Evolutionary conservation across 2,888 invertebrate genomes (phyloP).

Genomic region (Drosophila limbata): DNA sequence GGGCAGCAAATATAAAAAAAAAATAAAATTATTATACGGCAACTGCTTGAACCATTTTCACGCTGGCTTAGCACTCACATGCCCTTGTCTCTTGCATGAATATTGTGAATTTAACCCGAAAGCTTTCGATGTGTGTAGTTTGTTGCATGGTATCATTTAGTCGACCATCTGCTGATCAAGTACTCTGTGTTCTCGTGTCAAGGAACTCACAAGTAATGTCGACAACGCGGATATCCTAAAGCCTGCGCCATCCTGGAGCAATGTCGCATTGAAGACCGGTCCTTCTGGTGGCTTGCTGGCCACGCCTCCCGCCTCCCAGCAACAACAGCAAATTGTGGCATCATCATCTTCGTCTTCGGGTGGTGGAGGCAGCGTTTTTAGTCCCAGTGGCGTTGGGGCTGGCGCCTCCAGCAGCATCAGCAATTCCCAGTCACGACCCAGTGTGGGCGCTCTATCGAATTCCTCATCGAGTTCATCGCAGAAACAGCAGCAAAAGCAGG

Average conservation of each 20-base stretch:
- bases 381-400: constrained; percentile 63
- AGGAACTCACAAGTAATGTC: constrained; percentile 84
- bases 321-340: constrained; percentile 69
- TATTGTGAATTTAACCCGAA: not conserved
- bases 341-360: constrained; percentile 80
- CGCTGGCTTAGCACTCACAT: constrained; percentile 37
- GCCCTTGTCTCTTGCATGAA: constrained; percentile 33
- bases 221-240: constrained; percentile 85
- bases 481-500: constrained; percentile 68
- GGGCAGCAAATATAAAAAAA: not conserved
- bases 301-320: constrained; percentile 78
- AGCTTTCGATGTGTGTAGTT: constrained; percentile 65
- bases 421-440: constrained; percentile 76
- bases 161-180: not conserved
- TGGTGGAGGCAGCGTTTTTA: constrained; percentile 75
- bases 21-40: constrained; percentile 13
- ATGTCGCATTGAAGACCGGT: constrained; percentile 82
- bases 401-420: constrained; percentile 45
- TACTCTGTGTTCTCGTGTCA: constrained; percentile 6
- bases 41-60: constrained; percentile 33
- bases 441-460: constrained; percentile 82
- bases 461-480: constrained; percentile 81
- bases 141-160: not conserved
- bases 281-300: constrained; percentile 86
- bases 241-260: constrained; percentile 87